phyloP scores from a whole-genome alignment of 2,888 invertebrate species.

The Tiphia femorata region DNA sequence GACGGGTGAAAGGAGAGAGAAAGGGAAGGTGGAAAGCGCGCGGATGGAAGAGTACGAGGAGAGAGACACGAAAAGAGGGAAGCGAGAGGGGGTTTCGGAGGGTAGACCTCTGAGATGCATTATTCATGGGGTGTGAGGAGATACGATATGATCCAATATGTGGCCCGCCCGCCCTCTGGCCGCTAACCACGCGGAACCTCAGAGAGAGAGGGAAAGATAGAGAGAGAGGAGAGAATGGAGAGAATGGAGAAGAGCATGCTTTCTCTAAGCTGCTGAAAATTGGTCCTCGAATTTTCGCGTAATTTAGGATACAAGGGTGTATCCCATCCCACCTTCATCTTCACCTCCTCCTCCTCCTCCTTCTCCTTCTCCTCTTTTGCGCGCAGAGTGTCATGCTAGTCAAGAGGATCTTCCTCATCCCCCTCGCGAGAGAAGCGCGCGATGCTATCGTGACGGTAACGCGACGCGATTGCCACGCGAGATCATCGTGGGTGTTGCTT shows the following conservation, averaged over 20 bases:
- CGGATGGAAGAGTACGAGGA: conserved; percentile 2
- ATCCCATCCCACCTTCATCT: conserved; percentile 3
- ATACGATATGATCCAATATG: conserved; percentile 70
- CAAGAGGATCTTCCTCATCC: too few species aligned
- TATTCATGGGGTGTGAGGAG: conserved; percentile 67
- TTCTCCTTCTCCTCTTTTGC: neutral
- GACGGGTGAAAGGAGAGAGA: conserved; percentile 28
- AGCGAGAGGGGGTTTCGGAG: conserved; percentile 26
- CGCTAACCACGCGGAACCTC: conserved; percentile 27
- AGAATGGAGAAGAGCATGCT: conserved; percentile 45
- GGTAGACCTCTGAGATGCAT: conserved; percentile 60
- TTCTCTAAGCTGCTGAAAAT: conserved; percentile 65
- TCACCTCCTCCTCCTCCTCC: neutral
- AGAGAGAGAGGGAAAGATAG: too few species aligned
- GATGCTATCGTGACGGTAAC: too few species aligned
- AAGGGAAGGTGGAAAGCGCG: conserved; percentile 11
- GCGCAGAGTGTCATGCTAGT: too few species aligned
- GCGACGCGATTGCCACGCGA: too few species aligned
- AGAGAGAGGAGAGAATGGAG: too few species aligned
- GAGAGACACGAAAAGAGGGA: conserved; percentile 31
- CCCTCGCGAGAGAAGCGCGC: too few species aligned
- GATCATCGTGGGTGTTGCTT: too few species aligned
- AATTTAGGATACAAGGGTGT: conserved; percentile 52
- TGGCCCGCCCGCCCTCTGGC: conserved; percentile 52
- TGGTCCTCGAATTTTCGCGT: conserved; percentile 64